Conservation (phyloP, 2,113 vertebrate genomes). For the Neogale vison region DNA sequence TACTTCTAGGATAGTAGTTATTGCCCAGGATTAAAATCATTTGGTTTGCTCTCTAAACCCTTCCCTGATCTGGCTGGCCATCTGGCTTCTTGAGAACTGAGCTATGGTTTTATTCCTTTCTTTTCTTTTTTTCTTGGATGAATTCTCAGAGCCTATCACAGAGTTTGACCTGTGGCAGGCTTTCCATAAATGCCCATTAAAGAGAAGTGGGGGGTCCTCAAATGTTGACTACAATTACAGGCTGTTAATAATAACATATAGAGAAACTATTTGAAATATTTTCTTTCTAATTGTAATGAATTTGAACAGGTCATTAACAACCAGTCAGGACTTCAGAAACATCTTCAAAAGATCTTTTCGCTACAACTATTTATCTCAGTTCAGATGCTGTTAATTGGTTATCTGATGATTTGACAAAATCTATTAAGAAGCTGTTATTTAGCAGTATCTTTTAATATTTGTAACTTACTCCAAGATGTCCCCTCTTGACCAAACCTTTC, state of each 20-base stretch:
- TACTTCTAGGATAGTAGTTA: not conserved
- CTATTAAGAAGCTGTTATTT: not conserved
- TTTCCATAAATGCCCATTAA: not conserved
- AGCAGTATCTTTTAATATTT: constrained; percentile 24
- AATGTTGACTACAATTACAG: not conserved
- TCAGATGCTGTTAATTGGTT: constrained; percentile 11
- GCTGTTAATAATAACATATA: constrained; percentile 43
- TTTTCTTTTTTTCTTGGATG: not conserved
- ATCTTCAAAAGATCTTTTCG: not conserved
- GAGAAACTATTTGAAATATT: constrained; percentile 7
- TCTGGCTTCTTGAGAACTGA: not conserved
- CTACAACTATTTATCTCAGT: not conserved
- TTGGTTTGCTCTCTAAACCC: constrained; percentile 18
- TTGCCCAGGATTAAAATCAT: not conserved
- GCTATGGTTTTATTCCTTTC: not conserved
- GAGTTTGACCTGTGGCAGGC: not conserved
- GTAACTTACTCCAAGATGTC: constrained; percentile 15
- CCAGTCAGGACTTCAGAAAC: not conserved
- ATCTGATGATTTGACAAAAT: constrained; percentile 43
- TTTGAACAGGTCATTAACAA: constrained; percentile 27
- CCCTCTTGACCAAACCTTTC: constrained; percentile 33
- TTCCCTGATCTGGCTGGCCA: not conserved
- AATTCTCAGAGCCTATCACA: not conserved
- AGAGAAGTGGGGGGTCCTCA: not conserved
- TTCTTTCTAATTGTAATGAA: not conserved